Evolutionary conservation across 1,140 invertebrate species (phyloP).

Genomic region (Pogonus chalceus): DNA sequence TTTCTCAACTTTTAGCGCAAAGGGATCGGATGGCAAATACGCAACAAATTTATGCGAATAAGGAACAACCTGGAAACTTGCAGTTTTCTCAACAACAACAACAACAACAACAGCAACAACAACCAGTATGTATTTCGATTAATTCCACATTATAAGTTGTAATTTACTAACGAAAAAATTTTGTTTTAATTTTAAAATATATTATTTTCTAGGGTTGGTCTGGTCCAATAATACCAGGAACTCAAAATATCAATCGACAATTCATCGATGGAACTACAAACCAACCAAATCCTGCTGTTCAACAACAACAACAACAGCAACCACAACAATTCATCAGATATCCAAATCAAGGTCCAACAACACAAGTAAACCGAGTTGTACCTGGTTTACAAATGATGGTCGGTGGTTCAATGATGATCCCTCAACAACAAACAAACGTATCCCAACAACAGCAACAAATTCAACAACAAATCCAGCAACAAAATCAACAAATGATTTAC

Average conservation of each 20-base stretch:
- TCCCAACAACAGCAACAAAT: constrained; percentile 20
- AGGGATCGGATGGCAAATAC: constrained; percentile 40
- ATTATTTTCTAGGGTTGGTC: constrained; percentile 19
- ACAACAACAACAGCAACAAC: constrained; percentile 31
- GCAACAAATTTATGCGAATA: constrained; percentile 27
- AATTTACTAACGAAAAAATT: not conserved
- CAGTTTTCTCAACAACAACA: constrained; percentile 25
- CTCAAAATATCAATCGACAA: not conserved
- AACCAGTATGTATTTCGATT: constrained; percentile 21
- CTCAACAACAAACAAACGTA: constrained; percentile 17
- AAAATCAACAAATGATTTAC: constrained; percentile 13
- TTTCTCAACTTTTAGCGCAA: constrained; percentile 56
- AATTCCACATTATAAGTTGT: not conserved
- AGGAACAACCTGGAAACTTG: constrained; percentile 22
- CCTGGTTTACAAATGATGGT: constrained; percentile 27
- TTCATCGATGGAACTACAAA: not conserved
- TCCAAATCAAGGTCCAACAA: constrained; percentile 21
- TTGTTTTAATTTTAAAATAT: constrained; percentile 8
- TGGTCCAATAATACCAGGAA: constrained; percentile 13
- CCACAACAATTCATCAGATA: constrained; percentile 27
- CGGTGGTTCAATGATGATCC: constrained; percentile 29
- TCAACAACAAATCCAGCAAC: constrained; percentile 7
- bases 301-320: no score
- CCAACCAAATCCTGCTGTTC: not conserved
- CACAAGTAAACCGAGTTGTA: constrained; percentile 17